Conservation (phyloP, 2,113 vertebrate genomes). For the Tursiops truncatus region DNA sequence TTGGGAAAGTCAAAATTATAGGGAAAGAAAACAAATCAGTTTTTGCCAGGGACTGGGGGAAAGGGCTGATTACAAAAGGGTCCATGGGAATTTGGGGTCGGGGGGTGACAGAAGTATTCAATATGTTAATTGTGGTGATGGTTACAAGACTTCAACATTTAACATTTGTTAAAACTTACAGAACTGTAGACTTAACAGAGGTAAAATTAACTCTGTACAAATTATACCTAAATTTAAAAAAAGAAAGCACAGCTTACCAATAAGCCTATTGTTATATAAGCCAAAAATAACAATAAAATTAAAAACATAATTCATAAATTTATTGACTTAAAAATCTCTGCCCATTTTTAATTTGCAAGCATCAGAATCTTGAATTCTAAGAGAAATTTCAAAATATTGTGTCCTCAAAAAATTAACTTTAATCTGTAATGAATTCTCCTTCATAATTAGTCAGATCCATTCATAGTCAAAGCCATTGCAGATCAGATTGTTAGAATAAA, state of each 20-base stretch:
- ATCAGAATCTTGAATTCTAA: neutral
- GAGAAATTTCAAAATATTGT: conserved; percentile 10
- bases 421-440: neutral
- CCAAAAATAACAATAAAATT: neutral
- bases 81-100: neutral
- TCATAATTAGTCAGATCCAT: neutral
- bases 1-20: neutral
- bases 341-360: neutral
- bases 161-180: neutral
- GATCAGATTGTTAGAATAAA: neutral
- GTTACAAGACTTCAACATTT: neutral
- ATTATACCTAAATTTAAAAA: neutral
- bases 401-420: neutral
- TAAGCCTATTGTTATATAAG: neutral
- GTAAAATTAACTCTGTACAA: neutral
- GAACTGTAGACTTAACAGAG: neutral
- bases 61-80: neutral
- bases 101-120: neutral
- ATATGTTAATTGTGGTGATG: neutral
- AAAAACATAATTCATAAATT: neutral
- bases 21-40: neutral
- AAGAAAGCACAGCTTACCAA: neutral
- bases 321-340: neutral
- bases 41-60: neutral
- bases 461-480: neutral